Base-by-base conservation (phyloP, 2,888 invertebrate species). In the Trichopria drosophilae region DNA sequence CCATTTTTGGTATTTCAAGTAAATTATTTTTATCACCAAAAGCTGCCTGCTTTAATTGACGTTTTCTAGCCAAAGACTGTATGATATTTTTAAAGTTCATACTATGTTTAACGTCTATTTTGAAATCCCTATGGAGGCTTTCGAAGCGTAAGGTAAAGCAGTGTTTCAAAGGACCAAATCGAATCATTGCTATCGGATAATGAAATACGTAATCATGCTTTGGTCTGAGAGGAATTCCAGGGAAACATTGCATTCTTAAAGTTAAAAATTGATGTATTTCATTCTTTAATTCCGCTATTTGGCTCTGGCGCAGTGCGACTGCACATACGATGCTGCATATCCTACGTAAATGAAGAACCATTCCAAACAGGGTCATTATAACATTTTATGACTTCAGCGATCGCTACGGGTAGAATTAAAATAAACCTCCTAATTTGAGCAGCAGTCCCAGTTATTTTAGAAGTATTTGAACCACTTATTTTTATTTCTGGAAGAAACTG, bases 31-130 rank as follows among this genome's bases (percentile, higher is more conserved):
- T n/a, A n/a, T n/a, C n/a, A n/a, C 6, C 31, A 31, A 31, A 31
- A n/a, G 10, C 31, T 15, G 31, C 31, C 10, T 31, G 31, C 16
- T 31, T 3, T 10, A 31, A 10, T 4, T 5, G 7, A 31, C n/a
- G 31, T 31, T 31, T 31, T 31, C 16, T 6, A 31, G 31, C 5
- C 13, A 31, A 16, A 10, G 10, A 13, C 31, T 41, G 13, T 2
- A 51, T 52, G 15, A 61, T 32, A 52, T 60, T 59, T 53, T 57
- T 58, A 24, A 57, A 64, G 53, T 66, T 64, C 40, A 51, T 52
- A n/a, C 10, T 23, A 29, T 48, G 51, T 37, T 51, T 49, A 0
- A 53, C 23, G 13, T 55, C 13, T 36, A 32, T 45, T 52, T 65
- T 63, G 18, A 64, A 62, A 55, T 51, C 61, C 6, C 45, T 51